Conservation (phyloP, 2,113 vertebrate species). For the Hemicordylus capensis region DNA sequence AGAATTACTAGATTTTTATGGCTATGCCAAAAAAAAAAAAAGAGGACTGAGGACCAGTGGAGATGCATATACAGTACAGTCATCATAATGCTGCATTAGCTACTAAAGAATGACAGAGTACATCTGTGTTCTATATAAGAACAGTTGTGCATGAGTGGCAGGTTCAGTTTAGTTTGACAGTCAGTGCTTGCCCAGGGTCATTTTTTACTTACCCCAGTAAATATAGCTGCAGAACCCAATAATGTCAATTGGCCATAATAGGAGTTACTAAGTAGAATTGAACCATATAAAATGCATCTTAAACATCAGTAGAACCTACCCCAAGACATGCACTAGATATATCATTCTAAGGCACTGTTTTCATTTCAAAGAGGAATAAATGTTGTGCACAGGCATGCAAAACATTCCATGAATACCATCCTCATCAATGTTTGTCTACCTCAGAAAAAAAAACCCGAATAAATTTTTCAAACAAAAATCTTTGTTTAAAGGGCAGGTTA, state of each 20-base stretch:
- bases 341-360: background rate
- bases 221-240: background rate
- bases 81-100: background rate
- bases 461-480: background rate
- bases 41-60: too few relatives aligned
- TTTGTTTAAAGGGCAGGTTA: background rate
- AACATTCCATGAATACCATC: background rate
- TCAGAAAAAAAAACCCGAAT: background rate
- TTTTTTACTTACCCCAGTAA: background rate
- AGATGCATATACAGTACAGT: too few relatives aligned
- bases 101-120: background rate
- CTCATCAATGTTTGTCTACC: background rate
- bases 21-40: background rate
- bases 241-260: background rate
- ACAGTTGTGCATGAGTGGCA: background rate
- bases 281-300: too few relatives aligned
- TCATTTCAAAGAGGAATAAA: background rate
- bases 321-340: background rate
- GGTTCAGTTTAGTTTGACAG: background rate
- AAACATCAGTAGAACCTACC: background rate
- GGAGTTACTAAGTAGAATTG: too few relatives aligned
- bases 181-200: background rate
- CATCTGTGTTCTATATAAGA: too few relatives aligned
- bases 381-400: background rate
- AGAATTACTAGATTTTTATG: background rate